Evolutionary conservation across 2,113 vertebrate genomes (phyloP).

Genomic region (Opisthocomus hoazin): DNA sequence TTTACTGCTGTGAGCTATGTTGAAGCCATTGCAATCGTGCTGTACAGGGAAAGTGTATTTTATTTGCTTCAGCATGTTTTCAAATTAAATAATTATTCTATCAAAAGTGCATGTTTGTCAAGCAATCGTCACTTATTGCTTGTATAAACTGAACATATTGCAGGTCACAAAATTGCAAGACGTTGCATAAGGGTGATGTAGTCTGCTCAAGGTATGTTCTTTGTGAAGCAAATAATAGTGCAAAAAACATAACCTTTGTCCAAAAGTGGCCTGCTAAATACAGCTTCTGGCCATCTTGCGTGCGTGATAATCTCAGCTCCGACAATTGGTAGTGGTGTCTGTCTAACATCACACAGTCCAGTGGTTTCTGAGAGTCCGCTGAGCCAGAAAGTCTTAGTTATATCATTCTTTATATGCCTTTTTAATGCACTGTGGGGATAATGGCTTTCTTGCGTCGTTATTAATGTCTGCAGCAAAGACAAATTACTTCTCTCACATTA

Average conservation of each 20-base stretch:
- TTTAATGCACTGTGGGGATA: background rate
- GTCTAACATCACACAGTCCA: background rate
- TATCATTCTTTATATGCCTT: background rate
- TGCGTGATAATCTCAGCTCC: background rate
- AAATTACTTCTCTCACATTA: fast-evolving
- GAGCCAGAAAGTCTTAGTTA: background rate
- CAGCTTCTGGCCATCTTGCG: background rate
- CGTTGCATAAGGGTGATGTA: no score
- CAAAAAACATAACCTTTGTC: background rate
- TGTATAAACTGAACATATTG: background rate
- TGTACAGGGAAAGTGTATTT: background rate
- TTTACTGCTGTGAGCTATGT: background rate
- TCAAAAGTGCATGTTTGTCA: background rate
- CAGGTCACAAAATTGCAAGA: background rate
- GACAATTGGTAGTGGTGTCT: background rate
- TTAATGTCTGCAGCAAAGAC: background rate
- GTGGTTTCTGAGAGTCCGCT: background rate
- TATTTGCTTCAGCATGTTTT: background rate
- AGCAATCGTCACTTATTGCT: background rate
- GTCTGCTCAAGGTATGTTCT: no score
- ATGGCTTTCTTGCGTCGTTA: background rate
- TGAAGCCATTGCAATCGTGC: background rate
- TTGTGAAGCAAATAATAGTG: background rate
- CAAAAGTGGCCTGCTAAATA: background rate
- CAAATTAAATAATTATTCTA: background rate